phyloP scores from a whole-genome alignment of 2,797 vertebrate genomes.

The Sciaenops ocellatus region DNA sequence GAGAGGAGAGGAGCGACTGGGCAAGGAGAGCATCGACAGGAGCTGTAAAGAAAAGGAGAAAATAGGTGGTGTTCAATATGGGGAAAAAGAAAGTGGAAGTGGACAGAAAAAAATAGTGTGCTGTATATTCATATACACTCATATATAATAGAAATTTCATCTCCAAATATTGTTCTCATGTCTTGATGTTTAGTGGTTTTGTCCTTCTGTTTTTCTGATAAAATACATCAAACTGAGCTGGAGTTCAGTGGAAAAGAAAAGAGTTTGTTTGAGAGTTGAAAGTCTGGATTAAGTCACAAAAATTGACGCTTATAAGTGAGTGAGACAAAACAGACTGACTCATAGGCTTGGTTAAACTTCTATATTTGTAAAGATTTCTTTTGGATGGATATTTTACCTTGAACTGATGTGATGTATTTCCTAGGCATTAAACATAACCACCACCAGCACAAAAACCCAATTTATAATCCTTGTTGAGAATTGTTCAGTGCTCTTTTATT shows the following conservation, averaged over 20 bases:
- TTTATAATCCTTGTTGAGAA: background rate
- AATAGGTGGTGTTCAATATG: background rate
- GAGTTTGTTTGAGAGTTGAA: background rate
- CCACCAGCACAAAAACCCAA: no score
- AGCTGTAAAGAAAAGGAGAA: background rate
- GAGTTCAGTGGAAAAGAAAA: background rate
- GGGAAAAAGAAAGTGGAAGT: background rate
- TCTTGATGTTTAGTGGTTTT: background rate
- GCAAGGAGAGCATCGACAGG: background rate
- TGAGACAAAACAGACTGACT: background rate
- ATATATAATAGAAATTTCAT: background rate
- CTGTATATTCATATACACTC: background rate
- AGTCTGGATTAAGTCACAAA: background rate
- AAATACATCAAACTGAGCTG: background rate
- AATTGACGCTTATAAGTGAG: background rate
- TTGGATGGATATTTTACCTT: no score
- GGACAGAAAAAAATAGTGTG: background rate
- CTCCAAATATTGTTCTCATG: background rate
- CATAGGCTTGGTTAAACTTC: background rate
- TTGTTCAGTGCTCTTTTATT: background rate
- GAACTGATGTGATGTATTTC: no score
- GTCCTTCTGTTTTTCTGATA: background rate
- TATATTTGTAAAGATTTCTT: no score
- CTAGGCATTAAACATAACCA: no score
- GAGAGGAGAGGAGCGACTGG: background rate